Conservation (phyloP, 2,113 vertebrate genomes). For the Daphoenositta chrysoptera region DNA sequence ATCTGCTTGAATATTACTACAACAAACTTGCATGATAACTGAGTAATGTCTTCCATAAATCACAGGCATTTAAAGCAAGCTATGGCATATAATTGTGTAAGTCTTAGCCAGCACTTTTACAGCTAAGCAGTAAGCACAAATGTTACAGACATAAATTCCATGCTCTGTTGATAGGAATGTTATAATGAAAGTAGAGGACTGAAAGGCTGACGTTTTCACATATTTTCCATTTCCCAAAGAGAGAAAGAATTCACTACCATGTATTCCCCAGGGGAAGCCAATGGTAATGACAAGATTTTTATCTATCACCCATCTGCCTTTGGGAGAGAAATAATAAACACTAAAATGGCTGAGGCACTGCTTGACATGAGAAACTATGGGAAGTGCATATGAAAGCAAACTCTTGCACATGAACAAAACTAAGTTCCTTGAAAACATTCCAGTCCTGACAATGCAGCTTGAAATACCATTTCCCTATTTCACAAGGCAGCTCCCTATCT, state of each 20-base stretch:
- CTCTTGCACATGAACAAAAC: not conserved
- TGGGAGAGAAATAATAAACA: not conserved
- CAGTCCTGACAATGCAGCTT: not conserved
- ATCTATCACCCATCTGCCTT: not conserved
- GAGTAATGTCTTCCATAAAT: not conserved
- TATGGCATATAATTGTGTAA: not conserved
- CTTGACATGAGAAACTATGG: not conserved
- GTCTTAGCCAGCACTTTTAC: slow-evolving; percentile 2
- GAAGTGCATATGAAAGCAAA: not conserved
- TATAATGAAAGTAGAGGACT: not conserved
- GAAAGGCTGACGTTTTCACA: not conserved
- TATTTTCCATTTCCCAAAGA: not conserved
- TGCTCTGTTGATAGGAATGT: not conserved
- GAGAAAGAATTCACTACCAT: not conserved
- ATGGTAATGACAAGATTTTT: not conserved
- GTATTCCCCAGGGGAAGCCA: not conserved
- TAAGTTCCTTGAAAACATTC: not conserved
- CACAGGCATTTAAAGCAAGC: slow-evolving; percentile 13
- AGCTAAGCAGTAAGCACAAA: slow-evolving; percentile 6
- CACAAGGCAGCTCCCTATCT: not conserved
- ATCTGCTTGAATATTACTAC: not conserved
- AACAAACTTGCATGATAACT: not conserved
- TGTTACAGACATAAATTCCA: not conserved
- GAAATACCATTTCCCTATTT: not conserved
- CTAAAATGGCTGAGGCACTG: not conserved